Base-by-base conservation (phyloP, 2,888 invertebrate species). In the Dascillus cervinus region DNA sequence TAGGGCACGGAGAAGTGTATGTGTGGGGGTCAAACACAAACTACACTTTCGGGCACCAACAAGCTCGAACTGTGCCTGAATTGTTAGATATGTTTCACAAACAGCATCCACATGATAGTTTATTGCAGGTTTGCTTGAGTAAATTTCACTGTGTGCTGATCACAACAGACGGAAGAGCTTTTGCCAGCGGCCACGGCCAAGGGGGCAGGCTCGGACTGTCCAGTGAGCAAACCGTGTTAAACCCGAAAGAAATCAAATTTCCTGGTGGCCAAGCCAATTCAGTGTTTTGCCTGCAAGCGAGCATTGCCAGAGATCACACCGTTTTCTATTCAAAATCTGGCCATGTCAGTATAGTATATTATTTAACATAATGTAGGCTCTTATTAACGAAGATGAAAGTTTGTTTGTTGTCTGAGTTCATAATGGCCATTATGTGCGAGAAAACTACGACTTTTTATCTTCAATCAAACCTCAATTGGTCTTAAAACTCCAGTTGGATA, bases 11-110 rank as follows among this genome's bases (percentile, higher is more conserved):
- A 3, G 58, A 88, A 52, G 74, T 80, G 0, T 84, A 84, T 46
- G 79, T 82, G 1, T 91, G 89, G 88, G 91, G 91, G 5, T 77
- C 75, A 19, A 91, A 92, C 62, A 73, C 76, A 21, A 91, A 90
- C 62, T 86, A 84, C 56, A 86, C 84, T 2, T 69, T 90, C 4
- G 91, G 90, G 1, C 77, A 81, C 13, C 77, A 81, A 48, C 74
- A 82, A 49, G 71, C 73, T 6, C 64, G 75, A 23, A 62, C 65
- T 29, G 47, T 67, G 3, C 85, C 87, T 0, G 84, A 85, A 50
- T 55, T 77, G 13, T 62, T 84, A 22, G 77, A 79, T 26, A 70
- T 69, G 34, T 84, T 86, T 56, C 76, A 76, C 29, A 74, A 77
- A 37, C 67, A 62, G 24, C 48, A 55, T 47, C 51, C 56, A 3